Evolutionary conservation across 2,797 vertebrate species (phyloP), one percentile per base, ranked within the genome.

Genomic region (Coranthus polyacanthus): DNA sequence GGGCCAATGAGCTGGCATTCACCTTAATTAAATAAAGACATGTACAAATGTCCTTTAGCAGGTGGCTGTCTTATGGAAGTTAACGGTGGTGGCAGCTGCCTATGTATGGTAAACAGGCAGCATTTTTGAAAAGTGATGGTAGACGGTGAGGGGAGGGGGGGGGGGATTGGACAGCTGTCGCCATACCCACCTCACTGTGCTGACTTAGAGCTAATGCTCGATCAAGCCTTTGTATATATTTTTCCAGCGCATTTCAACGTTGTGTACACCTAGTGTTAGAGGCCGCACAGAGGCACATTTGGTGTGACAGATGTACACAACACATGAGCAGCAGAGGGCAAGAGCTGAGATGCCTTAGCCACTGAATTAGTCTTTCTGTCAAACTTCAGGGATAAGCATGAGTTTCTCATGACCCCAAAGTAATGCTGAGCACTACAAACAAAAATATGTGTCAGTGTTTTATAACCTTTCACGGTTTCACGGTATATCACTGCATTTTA

Each of bases 21-120:
- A 89, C 91, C 90, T 93, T 95, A 94, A 95, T 95, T 93, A 93
- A 92, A 94, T 92, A 88, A 94, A 93, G 92, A 92, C 91, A 90
- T 92, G 91, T 91, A 93, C 89, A 90, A 93, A 93, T 90, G 92
- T 94, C 92, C 92, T 93, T 88, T 89, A 93, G 92, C 89, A 92
- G 90, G 90, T 86, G 86, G 89, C 89, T 91, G 92, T 94, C 93
- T 92, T 81, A 79, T 81, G 82, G 87, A 93, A 91, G 90, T 92
- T 92, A 92, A 82, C 81, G 61, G 88, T 84, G 86, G 83, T 93
- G 92, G 92, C 94, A 94, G 93, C 93, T 94, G 93, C 90, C 92
- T 89, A 83, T 91, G 91, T 91, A 89, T 91, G 79, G 91, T 89
- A 92, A 93, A 94, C 90, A 93, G 76, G 80, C 65, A 89, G 82